A percentile compares a stretch with the other conserved stretches of the same genome.
These are phyloP conservation scores for Rhynchomys soricoides DNA, from an alignment of 2,113 vertebrate species.

Conservation along the genomic window DNA sequence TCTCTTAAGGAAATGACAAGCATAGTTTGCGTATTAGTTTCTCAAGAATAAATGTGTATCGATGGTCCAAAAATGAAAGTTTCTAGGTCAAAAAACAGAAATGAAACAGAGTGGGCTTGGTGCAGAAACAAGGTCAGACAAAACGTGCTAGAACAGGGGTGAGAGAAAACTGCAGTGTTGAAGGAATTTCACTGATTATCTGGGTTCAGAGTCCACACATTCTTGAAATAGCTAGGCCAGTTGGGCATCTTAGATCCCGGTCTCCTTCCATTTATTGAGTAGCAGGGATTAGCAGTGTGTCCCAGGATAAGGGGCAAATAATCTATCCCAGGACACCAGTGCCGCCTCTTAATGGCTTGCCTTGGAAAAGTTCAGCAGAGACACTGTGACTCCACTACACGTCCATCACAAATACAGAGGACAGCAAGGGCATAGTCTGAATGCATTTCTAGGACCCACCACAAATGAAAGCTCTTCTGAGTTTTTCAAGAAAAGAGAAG, in stretches of 20 bases:
- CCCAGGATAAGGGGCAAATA: conserved; percentile 38
- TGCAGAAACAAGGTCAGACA: conserved; percentile 63
- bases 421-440: neutral
- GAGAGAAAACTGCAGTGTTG: conserved; percentile 53
- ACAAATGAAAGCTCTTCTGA: neutral
- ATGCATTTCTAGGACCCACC: neutral
- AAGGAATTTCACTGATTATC: conserved; percentile 78
- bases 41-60: conserved; percentile 52
- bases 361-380: neutral
- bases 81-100: conserved; percentile 62
- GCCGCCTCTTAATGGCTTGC: neutral
- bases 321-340: neutral
- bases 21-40: conserved; percentile 56
- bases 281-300: conserved; percentile 68
- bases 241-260: conserved; percentile 60
- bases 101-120: conserved; percentile 56
- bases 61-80: conserved; percentile 49
- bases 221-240: conserved; percentile 75
- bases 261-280: conserved; percentile 62
- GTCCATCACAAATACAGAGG: neutral
- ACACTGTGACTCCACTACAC: neutral
- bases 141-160: conserved; percentile 51
- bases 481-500: neutral
- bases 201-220: conserved; percentile 72
- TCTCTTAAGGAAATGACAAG: conserved; percentile 46